These are phyloP conservation scores for Ephydatia muelleri DNA, from an alignment of 37 sponge, comb jelly and placozoan genomes.

Conservation along the genomic window DNA sequence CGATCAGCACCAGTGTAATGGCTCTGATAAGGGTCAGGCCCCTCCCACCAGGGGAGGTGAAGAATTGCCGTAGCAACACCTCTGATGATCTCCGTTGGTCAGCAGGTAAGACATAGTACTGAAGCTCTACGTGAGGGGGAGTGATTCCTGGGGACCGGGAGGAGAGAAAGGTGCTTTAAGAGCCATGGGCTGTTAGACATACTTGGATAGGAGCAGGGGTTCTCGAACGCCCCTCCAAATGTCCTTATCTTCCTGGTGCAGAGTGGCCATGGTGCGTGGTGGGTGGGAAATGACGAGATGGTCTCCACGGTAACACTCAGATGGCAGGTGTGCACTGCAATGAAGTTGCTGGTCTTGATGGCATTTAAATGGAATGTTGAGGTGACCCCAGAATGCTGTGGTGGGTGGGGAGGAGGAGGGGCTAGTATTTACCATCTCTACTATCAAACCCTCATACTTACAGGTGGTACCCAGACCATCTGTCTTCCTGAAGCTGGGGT, in stretches of 20 bases:
- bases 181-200: not conserved
- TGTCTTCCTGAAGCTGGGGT: not conserved
- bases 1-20: not conserved
- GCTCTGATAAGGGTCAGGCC: not conserved
- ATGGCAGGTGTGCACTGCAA: conserved; percentile 32
- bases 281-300: not conserved
- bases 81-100: conserved; percentile 55
- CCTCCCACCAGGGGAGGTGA: conserved; percentile 14
- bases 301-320: not conserved
- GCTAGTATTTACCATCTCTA: not conserved
- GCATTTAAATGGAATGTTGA: conserved; percentile 23
- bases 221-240: conserved; percentile 42
- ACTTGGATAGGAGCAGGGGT: conserved; percentile 32
- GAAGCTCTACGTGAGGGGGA: not conserved
- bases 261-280: not conserved
- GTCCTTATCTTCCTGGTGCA: conserved; percentile 32
- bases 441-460: not conserved
- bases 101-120: not conserved
- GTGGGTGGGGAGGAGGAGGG: not conserved
- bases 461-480: conserved; percentile 23
- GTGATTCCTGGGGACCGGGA: not conserved
- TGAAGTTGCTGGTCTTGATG: not conserved
- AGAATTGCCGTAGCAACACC: conserved; percentile 28
- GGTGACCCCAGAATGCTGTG: not conserved
- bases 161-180: not conserved